Evolutionary conservation across 23 tunicate species (phyloP).

Genomic region (Styela clava): DNA sequence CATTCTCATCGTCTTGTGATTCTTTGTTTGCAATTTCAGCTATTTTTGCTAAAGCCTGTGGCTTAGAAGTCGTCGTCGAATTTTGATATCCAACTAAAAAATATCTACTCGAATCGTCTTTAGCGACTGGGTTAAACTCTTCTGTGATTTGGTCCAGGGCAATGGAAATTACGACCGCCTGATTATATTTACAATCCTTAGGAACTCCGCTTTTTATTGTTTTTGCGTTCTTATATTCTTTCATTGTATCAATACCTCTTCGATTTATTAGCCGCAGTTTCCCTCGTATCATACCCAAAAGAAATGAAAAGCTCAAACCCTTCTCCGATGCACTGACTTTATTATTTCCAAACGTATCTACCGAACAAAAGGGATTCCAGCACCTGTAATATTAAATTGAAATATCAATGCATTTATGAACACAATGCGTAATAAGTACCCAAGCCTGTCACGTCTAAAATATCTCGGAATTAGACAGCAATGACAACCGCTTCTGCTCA

Average conservation of each 20-base stretch:
- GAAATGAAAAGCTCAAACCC: not conserved
- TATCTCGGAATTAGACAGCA: no score
- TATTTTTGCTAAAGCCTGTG: not conserved
- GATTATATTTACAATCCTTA: not conserved
- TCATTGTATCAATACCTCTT: not conserved
- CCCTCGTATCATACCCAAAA: not conserved
- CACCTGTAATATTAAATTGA: not conserved
- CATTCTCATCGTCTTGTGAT: no score
- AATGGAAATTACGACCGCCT: not conserved
- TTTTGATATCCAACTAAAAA: not conserved
- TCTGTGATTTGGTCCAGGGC: not conserved
- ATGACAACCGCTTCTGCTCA: no score
- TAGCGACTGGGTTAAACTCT: not conserved
- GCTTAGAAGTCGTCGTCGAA: not conserved
- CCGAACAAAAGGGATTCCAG: not conserved
- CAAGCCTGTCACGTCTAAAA: no score
- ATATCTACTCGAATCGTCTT: not conserved
- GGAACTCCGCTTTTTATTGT: not conserved
- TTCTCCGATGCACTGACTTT: not conserved
- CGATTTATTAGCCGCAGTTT: not conserved
- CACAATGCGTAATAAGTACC: no score
- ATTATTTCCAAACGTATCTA: not conserved
- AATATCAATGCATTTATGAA: no score
- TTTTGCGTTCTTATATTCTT: not conserved
- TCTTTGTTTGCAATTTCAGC: not conserved